Base-by-base conservation (phyloP, 2,888 invertebrate genomes). In the Charanyca ferruginea region DNA sequence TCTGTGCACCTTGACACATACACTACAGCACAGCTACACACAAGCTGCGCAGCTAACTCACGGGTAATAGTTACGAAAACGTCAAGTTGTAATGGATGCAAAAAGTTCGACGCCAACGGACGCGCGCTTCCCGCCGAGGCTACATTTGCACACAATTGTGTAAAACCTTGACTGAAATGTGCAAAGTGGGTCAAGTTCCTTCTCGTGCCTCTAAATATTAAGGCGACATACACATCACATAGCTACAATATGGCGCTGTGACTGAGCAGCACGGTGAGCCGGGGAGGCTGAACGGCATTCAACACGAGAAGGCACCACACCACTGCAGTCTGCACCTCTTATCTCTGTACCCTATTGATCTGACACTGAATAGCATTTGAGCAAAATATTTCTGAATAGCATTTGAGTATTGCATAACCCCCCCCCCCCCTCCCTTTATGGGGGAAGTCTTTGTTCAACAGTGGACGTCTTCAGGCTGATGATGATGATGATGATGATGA, bases 71-170 rank as follows among this genome's bases (percentile, higher is more conserved):
- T 8, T 28, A 6, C 6, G 25, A 38, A 13, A 18, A 16, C 18
- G 69, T 20, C 22, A 42, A 22, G 18, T n/a, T 28, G n/a, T 32
- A 23, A 54, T 54, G 9, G 18, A 67, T 38, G 13, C 55, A n/a
- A 28, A 9, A 23, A 41, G 55, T 35, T 42, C 1, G 32, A 18
- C 20, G 35, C 16, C 49, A 13, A 11, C 32, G 32, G 9, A 9
- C 4, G 41, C 42, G 11, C 25, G 53, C 53, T 22, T 22, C 7
- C 25, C 49, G 54, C 45, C 65, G 35, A 45, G 42, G 44, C 45
- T 25, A 42, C 66, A 73, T 80, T 81, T 64, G 73, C 70, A 67
- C 59, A 79, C 79, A 67, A 76, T 70, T 61, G 76, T 54, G 51
- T 67, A 61, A 60, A 76, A 60, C 82, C 76, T 80, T 80, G 73